Evolutionary conservation across 2,888 invertebrate genomes (phyloP), one percentile per base, ranked within the genome.

Genomic region (Acleris cristana): DNA sequence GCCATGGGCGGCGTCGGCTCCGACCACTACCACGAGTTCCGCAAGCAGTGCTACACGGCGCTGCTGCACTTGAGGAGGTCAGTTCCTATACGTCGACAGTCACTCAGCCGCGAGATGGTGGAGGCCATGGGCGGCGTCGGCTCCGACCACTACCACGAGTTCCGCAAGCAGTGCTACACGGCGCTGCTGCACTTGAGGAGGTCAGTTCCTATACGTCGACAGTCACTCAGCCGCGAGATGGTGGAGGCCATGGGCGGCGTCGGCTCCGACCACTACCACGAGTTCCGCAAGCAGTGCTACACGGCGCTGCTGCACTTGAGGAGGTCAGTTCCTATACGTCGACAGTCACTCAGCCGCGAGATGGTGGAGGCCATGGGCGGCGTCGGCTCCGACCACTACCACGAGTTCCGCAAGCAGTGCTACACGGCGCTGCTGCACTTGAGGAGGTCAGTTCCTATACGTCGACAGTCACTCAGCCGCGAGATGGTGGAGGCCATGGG

Each of bases 401-500:
- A 98, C 77, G 96, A 98, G 86, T 99, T 99, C 90, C 93, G 97
- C 69, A 98, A 98, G 80, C 96, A 97, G 81, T 99, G 98, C 87
- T 99, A 98, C 80, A 99, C 99, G 0, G 98, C 99, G 0, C 99
- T 98, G 91, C 91, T 99, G 73, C 98, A 99, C 92, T 93, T 99
- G 40, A 93, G 99, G 72, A 95, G 97, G 96, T 96, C 16, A 45
- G 60, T 48, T 19, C 10, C 6, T 8, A 26, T 21, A 53, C 49
- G 21, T 21, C 21, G 21, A 21, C 21, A 21, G 21, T 21, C 21
- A 21, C 94, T 99, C 52, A 99, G 98, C 87, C 97, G 97, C 86
- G 99, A 99, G 93, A 99, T 99, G 99, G 98, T 99, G 21, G 99
- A 99, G 81, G 99, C 98, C 0, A 98, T 98, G 98, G 98, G 98